These are phyloP conservation scores for Spatulosminthurus flaviceps DNA, from an alignment of 2,888 invertebrate species.

Conservation along the genomic window DNA sequence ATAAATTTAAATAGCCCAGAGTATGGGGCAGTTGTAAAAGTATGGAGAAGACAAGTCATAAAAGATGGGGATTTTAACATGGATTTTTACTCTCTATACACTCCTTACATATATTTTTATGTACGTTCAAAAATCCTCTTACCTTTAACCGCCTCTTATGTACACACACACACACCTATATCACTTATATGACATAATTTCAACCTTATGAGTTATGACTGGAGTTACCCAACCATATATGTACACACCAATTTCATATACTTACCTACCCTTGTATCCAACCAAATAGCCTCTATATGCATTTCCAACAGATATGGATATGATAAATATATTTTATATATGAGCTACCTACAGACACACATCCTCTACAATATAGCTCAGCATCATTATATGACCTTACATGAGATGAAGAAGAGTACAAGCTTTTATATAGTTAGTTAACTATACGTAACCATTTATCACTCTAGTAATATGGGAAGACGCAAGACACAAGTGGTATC, in stretches of 20 bases:
- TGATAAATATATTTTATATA: no score
- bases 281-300: no score
- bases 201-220: background rate
- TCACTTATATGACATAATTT: constrained; percentile 18
- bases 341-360: no score
- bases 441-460: constrained; percentile 6
- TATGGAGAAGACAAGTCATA: background rate
- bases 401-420: background rate
- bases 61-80: no score
- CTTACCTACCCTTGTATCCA: no score
- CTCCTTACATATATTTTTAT: no score
- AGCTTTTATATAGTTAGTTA: background rate
- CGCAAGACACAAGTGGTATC: constrained; percentile 19
- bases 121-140: no score
- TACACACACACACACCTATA: no score
- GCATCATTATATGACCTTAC: constrained; percentile 17
- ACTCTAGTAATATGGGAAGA: background rate
- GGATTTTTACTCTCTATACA: no score
- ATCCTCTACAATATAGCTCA: no score
- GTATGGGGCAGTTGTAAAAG: background rate
- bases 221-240: background rate
- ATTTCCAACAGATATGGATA: no score
- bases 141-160: background rate
- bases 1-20: background rate
- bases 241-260: no score